phyloP scores from a whole-genome alignment of 2,888 invertebrate genomes.

The Leucophenga montana region DNA sequence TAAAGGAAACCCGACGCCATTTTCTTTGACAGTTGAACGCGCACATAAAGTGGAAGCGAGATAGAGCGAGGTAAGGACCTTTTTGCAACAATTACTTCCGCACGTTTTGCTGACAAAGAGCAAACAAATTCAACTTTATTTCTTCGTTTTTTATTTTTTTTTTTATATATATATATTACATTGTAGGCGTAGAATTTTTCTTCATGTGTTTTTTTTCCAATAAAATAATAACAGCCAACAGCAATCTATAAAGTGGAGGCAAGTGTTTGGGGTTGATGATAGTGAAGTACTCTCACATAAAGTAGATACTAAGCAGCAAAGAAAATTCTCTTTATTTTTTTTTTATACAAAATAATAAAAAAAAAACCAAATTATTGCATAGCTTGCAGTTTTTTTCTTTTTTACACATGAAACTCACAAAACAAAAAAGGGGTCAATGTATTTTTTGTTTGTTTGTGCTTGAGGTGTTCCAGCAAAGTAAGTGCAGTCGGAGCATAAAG shows the following conservation, averaged over 20 bases:
- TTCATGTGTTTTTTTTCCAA: not conserved
- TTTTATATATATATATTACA: not conserved
- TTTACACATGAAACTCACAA: constrained; percentile 17
- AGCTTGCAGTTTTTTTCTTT: constrained; percentile 57
- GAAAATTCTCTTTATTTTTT: not conserved
- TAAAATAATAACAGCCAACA: too few relatives aligned
- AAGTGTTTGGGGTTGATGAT: too few relatives aligned
- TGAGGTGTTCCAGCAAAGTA: not conserved
- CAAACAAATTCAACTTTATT: not conserved
- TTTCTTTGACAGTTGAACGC: too few relatives aligned
- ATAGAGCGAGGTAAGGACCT: not conserved
- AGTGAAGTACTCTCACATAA: too few relatives aligned
- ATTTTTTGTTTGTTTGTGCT: constrained; percentile 45
- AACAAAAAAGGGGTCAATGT: constrained; percentile 58
- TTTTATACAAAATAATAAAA: constrained; percentile 5
- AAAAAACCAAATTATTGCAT: constrained; percentile 51
- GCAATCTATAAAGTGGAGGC: too few relatives aligned
- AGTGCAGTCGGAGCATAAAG: not conserved
- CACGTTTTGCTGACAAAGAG: constrained; percentile 53
- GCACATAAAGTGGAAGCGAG: too few relatives aligned
- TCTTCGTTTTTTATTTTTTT: not conserved
- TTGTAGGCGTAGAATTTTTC: not conserved
- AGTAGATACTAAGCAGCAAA: constrained; percentile 33
- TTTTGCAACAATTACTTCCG: constrained; percentile 55
- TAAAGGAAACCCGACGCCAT: too few relatives aligned